phyloP scores from a whole-genome alignment of 2,113 vertebrate genomes.

The Brachyistius frenatus region DNA sequence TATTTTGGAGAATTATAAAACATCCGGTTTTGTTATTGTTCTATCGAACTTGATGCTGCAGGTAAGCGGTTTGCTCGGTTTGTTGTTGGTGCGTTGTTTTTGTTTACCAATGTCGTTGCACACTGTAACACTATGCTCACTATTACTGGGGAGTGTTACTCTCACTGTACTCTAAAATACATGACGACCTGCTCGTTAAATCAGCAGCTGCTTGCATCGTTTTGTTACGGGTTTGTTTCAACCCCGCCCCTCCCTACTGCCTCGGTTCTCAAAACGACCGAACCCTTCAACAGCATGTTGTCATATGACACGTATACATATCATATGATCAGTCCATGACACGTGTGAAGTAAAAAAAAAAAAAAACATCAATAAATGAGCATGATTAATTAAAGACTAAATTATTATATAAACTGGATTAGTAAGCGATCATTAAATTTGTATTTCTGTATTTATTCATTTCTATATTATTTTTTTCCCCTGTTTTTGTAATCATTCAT shows the following conservation, averaged over 20 bases:
- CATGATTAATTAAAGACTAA: no score
- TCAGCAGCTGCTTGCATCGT: background rate
- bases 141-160: no score
- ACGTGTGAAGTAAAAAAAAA: no score
- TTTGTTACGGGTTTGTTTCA: background rate
- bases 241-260: constrained; percentile 1
- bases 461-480: no score
- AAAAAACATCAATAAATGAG: no score
- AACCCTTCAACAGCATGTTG: background rate
- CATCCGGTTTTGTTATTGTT: background rate
- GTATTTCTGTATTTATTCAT: no score
- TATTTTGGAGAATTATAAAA: background rate
- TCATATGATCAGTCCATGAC: constrained; percentile 14
- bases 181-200: background rate
- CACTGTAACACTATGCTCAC: no score
- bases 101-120: background rate
- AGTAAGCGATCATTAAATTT: no score
- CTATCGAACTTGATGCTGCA: background rate
- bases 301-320: constrained; percentile 35
- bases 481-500: no score
- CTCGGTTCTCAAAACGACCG: background rate
- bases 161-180: no score
- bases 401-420: no score
- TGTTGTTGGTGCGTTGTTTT: background rate
- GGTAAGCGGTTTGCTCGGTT: background rate